A percentile compares a stretch with the other conserved stretches of the same genome.
phyloP scores from a whole-genome alignment of 2,797 vertebrate genomes.

The Falco cherrug region DNA sequence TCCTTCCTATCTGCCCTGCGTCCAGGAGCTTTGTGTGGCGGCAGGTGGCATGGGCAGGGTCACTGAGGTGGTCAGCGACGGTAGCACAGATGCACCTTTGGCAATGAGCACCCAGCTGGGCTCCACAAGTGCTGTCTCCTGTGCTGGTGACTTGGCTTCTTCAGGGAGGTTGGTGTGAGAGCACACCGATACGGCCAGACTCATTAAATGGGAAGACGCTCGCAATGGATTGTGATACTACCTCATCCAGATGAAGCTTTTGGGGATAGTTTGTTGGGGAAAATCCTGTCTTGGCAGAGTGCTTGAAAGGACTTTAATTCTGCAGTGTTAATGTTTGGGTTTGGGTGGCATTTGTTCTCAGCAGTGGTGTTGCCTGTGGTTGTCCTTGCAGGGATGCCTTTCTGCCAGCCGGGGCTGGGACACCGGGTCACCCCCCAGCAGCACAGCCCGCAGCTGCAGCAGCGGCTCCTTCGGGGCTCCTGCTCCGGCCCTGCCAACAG shows the following conservation, averaged over 20 bases:
- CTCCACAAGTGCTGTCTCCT: not conserved
- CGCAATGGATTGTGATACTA: not conserved
- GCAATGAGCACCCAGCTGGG: not conserved
- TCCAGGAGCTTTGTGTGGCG: not conserved
- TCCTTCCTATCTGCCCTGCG: not conserved
- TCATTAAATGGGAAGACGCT: not conserved
- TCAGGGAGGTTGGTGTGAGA: not conserved
- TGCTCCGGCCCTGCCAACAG: not conserved
- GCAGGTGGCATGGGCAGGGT: not conserved
- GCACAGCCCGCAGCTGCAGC: not conserved
- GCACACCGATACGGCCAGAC: not conserved
- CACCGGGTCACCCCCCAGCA: not conserved
- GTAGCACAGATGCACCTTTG: accelerated
- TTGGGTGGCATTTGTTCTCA: not conserved
- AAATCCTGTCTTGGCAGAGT: not conserved
- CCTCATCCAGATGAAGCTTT: not conserved
- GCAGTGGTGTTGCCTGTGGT: not conserved
- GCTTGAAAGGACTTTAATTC: not conserved
- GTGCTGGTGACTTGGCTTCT: not conserved
- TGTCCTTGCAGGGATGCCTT: not conserved
- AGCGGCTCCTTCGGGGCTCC: not conserved
- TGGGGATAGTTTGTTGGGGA: not conserved
- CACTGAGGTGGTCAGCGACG: not conserved
- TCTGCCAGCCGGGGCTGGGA: not conserved
- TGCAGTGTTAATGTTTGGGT: no score